Percentiles rank a stretch among this genome's conserved stretches.
Evolutionary conservation across 2,888 invertebrate species (phyloP).

Genomic region (Lasioglossum pauxillum): DNA sequence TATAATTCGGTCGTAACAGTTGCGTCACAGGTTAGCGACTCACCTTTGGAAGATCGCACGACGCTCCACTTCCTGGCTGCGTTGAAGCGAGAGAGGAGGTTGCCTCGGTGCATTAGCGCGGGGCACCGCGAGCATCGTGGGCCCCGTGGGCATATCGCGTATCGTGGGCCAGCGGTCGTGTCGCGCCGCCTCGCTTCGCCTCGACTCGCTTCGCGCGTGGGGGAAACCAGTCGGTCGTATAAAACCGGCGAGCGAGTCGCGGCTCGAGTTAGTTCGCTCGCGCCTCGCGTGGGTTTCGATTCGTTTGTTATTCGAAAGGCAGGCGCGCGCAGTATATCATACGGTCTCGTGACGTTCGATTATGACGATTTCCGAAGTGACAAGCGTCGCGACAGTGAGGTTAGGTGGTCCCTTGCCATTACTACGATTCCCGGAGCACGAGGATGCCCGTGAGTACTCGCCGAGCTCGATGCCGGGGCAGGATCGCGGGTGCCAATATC

Average conservation of each 20-base stretch:
- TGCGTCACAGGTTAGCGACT: constrained; percentile 19
- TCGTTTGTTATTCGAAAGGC: neutral
- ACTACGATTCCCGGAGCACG: neutral
- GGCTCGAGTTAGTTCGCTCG: constrained; percentile 81
- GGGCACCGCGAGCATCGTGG: neutral
- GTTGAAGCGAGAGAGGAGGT: neutral
- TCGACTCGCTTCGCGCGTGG: constrained; percentile 47
- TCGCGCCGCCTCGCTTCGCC: neutral
- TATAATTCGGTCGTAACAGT: neutral
- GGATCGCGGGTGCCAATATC: neutral
- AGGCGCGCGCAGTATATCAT: neutral
- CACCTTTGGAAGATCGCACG: constrained; percentile 23
- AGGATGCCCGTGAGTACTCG: constrained; percentile 36
- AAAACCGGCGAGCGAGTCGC: constrained; percentile 80
- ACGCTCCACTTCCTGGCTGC: neutral
- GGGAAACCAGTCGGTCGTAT: constrained; percentile 79
- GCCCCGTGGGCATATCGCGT: neutral
- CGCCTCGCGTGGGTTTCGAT: constrained; percentile 66
- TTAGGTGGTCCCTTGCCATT: neutral
- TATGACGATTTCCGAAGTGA: neutral
- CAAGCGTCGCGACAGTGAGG: neutral
- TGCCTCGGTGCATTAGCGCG: neutral
- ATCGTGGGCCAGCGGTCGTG: neutral
- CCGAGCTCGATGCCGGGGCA: constrained; percentile 12
- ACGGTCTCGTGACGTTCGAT: neutral